phyloP scores from a whole-genome alignment of 2,113 vertebrate species.

The Mobula hypostoma region DNA sequence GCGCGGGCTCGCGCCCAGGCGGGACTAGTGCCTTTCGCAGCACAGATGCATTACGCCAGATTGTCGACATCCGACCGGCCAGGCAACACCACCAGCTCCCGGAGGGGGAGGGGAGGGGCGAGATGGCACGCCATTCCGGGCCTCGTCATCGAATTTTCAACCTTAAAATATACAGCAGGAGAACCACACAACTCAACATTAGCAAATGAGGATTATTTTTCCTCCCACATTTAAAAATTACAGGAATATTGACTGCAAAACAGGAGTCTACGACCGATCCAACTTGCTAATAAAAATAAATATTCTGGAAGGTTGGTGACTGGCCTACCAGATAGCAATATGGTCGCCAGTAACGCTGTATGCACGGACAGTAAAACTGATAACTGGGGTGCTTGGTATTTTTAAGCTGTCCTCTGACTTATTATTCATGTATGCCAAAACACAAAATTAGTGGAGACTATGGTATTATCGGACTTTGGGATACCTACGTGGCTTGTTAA shows the following conservation, averaged over 20 bases:
- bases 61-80: conserved; percentile 27
- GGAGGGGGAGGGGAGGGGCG: not conserved
- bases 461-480: not conserved
- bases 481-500: not conserved
- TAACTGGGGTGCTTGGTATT: not conserved
- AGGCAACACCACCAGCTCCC: conserved; percentile 25
- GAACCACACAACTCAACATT: conserved; percentile 5
- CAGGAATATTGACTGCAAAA: not conserved
- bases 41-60: conserved; percentile 16
- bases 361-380: not conserved
- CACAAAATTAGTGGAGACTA: not conserved
- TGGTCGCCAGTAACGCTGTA: conserved; percentile 23
- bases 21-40: conserved; percentile 29
- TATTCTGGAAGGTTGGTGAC: conserved; percentile 10
- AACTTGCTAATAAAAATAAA: conserved; percentile 22
- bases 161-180: conserved; percentile 14
- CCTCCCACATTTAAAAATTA: not conserved
- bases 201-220: not conserved
- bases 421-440: not conserved
- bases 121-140: conserved; percentile 12
- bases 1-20: conserved; percentile 2
- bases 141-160: conserved; percentile 14
- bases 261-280: not conserved
- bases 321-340: conserved; percentile 21
- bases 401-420: not conserved